These are phyloP conservation scores for Aeoliscus strigatus DNA, from an alignment of 2,797 vertebrate genomes.

Conservation along the genomic window DNA sequence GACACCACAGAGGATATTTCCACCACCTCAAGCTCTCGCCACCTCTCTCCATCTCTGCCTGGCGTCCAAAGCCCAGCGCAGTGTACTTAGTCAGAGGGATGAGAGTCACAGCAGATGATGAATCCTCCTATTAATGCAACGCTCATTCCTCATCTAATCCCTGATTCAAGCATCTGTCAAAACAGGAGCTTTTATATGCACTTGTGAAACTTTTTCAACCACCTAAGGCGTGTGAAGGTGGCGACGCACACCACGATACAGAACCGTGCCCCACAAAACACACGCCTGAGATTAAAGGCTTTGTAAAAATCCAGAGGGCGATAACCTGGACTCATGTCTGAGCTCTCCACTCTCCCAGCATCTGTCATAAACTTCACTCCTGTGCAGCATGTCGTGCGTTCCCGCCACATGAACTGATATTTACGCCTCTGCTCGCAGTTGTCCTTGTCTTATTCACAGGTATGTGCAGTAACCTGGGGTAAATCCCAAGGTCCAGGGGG, in stretches of 20 bases:
- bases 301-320: slow-evolving; percentile 24
- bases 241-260: slow-evolving; percentile 5
- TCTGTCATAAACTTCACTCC: background rate
- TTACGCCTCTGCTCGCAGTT: slow-evolving; percentile 21
- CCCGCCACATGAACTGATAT: slow-evolving; percentile 2
- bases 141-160: slow-evolving; percentile 60
- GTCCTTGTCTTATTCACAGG: slow-evolving; percentile 1
- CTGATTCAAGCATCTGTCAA: slow-evolving; percentile 68
- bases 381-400: slow-evolving; percentile 1
- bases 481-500: slow-evolving; percentile 25
- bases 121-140: slow-evolving; percentile 64
- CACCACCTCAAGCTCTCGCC: slow-evolving; percentile 31
- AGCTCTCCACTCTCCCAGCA: slow-evolving; percentile 5
- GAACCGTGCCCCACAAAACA: slow-evolving; percentile 15
- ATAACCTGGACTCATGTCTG: slow-evolving; percentile 6
- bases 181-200: slow-evolving; percentile 56
- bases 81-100: slow-evolving; percentile 56
- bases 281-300: slow-evolving; percentile 37
- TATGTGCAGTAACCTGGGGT: slow-evolving; percentile 6
- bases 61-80: slow-evolving; percentile 27
- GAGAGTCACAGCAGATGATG: slow-evolving; percentile 43
- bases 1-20: slow-evolving; percentile 53
- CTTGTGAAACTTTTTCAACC: slow-evolving; percentile 35
- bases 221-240: slow-evolving; percentile 15
- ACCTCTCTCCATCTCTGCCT: slow-evolving; percentile 15